These are phyloP conservation scores for Apantesis nais DNA, from an alignment of 2,888 invertebrate genomes.

Conservation along the genomic window DNA sequence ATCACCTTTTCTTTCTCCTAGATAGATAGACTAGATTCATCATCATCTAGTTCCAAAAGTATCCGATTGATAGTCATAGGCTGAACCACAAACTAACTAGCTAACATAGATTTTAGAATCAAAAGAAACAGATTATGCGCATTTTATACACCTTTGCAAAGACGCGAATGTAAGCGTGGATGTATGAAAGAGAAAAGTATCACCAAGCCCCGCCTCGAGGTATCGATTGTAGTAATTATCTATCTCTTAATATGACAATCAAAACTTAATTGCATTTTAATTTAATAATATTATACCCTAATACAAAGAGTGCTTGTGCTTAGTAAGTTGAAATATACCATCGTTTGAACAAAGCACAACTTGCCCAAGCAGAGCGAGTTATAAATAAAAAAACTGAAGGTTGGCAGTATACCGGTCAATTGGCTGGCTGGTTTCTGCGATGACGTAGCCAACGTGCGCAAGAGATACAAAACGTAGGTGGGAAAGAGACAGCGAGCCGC, in stretches of 20 bases:
- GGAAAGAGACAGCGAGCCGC: slow-evolving; percentile 59
- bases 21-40: too few species aligned
- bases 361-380: slow-evolving; percentile 81
- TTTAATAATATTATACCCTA: not conserved
- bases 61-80: too few species aligned
- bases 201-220: not conserved
- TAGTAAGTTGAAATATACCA: slow-evolving; percentile 1
- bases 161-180: not conserved
- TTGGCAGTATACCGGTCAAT: slow-evolving; percentile 85
- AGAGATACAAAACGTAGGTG: slow-evolving; percentile 55
- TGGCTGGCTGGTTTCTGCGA: slow-evolving; percentile 84
- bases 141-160: too few species aligned
- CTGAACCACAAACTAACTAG: too few species aligned
- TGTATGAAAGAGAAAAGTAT: not conserved
- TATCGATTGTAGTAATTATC: not conserved
- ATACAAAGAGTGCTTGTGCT: not conserved
- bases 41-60: too few species aligned
- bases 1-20: too few species aligned
- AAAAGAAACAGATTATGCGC: too few species aligned
- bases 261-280: not conserved
- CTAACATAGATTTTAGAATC: too few species aligned
- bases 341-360: slow-evolving; percentile 71
- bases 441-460: slow-evolving; percentile 74
- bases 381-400: slow-evolving; percentile 86
- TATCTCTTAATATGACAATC: not conserved